phyloP scores from a whole-genome alignment of 2,888 invertebrate genomes.

The Sclerodermus sp. region DNA sequence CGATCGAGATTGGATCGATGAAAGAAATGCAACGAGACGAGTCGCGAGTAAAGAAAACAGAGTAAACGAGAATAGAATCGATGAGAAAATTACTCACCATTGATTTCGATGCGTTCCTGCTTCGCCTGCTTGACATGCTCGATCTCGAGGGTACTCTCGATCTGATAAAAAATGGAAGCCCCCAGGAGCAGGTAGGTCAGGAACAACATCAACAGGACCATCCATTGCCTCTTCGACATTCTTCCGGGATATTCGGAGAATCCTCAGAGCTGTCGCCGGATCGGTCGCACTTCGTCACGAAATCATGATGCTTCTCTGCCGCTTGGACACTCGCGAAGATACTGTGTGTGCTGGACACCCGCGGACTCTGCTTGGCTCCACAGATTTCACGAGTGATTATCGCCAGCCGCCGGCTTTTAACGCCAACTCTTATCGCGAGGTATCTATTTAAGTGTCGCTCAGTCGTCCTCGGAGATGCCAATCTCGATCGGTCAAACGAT shows the following conservation, averaged over 20 bases:
- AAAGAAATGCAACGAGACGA: too few relatives aligned
- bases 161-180: conserved; percentile 82
- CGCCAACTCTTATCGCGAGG: not conserved
- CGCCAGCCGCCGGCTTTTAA: not conserved
- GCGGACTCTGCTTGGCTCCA: conserved; percentile 4
- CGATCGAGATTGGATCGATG: too few relatives aligned
- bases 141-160: conserved; percentile 75
- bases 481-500: too few relatives aligned
- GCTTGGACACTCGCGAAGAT: not conserved
- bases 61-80: not conserved
- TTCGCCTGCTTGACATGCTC: conserved; percentile 64
- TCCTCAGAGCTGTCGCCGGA: conserved; percentile 8
- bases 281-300: conserved; percentile 34
- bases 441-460: too few relatives aligned
- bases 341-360: not conserved
- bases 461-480: too few relatives aligned
- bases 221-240: conserved; percentile 82
- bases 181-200: conserved; percentile 78
- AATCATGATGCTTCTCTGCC: conserved; percentile 17
- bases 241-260: conserved; percentile 15
- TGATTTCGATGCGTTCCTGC: conserved; percentile 68
- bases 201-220: conserved; percentile 74
- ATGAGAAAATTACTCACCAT: conserved; percentile 63
- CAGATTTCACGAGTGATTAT: conserved; percentile 14
- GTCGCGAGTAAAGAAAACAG: too few relatives aligned